Evolutionary conservation across 1,140 invertebrate genomes (phyloP).

Genomic region (Plodia interpunctella): DNA sequence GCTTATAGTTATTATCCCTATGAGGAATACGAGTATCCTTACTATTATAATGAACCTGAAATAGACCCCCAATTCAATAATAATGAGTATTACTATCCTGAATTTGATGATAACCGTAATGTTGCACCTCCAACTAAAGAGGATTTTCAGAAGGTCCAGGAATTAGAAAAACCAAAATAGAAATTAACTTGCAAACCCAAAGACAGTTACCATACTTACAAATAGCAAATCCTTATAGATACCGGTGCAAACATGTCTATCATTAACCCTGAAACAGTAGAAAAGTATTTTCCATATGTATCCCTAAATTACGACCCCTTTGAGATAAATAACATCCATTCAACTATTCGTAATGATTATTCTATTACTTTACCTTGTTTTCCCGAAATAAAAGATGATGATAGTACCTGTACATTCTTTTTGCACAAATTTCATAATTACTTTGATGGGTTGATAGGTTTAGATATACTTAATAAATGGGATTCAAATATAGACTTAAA

Average conservation of each 20-base stretch:
- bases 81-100: too few species aligned
- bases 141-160: not conserved
- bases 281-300: not conserved
- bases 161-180: not conserved
- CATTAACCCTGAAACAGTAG: not conserved
- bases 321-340: not conserved
- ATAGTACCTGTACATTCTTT: slow-evolving; percentile 13
- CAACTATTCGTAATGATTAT: slow-evolving; percentile 13
- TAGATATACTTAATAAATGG: slow-evolving; percentile 22
- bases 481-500: slow-evolving; percentile 23
- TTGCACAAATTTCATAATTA: slow-evolving; percentile 20
- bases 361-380: slow-evolving; percentile 22
- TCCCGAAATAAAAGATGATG: slow-evolving; percentile 12
- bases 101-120: not conserved
- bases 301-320: not conserved
- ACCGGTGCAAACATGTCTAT: too few species aligned
- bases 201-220: too few species aligned
- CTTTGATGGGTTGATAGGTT: slow-evolving; percentile 22
- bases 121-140: not conserved
- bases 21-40: slow-evolving; percentile 7
- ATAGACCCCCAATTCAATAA: not conserved
- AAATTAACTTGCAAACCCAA: too few species aligned
- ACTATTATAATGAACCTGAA: slow-evolving; percentile 17
- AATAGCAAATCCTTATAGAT: too few species aligned
- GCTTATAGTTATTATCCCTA: slow-evolving; percentile 12